These are phyloP conservation scores for Actias luna DNA, from an alignment of 2,888 invertebrate genomes.

Conservation along the genomic window DNA sequence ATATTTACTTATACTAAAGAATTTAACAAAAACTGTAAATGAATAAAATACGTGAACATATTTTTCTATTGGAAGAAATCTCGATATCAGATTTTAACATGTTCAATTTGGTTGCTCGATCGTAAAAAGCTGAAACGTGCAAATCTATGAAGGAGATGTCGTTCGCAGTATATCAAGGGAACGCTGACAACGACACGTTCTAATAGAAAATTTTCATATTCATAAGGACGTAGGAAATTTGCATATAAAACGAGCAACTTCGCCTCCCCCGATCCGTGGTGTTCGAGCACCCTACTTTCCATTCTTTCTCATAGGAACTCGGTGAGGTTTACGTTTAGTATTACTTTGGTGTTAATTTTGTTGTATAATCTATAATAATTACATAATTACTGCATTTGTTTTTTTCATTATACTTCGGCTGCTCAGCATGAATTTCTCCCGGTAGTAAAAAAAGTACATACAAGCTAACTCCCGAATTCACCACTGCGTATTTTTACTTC, in stretches of 20 bases:
- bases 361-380: neutral
- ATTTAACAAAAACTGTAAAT: neutral
- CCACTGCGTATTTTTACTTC: too few relatives aligned
- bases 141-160: conserved; percentile 56
- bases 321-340: conserved; percentile 50
- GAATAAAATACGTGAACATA: neutral
- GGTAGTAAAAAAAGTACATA: too few relatives aligned
- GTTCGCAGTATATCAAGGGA: conserved; percentile 63
- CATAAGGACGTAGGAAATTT: conserved; percentile 79
- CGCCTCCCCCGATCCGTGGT: conserved; percentile 50
- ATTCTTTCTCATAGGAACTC: conserved; percentile 63
- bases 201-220: conserved; percentile 82
- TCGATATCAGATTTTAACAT: conserved; percentile 10
- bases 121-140: conserved; percentile 53
- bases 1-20: too few relatives aligned
- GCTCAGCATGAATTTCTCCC: neutral
- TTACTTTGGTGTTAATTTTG: neutral
- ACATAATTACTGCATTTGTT: neutral
- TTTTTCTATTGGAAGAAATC: neutral
- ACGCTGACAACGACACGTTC: conserved; percentile 78
- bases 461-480: too few relatives aligned
- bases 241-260: conserved; percentile 80
- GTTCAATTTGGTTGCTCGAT: conserved; percentile 51
- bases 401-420: neutral
- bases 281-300: conserved; percentile 66